These are phyloP conservation scores for Pantelozetes paolii DNA, from an alignment of 2,888 invertebrate genomes.

Conservation along the genomic window DNA sequence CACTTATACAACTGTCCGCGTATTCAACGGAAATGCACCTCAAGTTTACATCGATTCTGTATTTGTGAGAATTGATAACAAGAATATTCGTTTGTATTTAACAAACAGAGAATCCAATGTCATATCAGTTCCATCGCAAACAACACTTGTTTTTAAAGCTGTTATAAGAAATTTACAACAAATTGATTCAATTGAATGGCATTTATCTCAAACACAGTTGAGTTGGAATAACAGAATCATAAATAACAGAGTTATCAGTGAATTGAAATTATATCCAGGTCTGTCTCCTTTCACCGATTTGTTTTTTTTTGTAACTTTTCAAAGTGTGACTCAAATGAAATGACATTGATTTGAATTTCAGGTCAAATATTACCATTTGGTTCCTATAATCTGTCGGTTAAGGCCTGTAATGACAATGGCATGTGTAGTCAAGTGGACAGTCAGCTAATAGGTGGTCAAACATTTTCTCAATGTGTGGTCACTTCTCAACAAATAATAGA, in stretches of 20 bases:
- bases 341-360: neutral
- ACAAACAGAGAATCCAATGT: neutral
- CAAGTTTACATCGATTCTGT: neutral
- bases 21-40: neutral
- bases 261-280: constrained; percentile 1
- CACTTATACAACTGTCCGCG: neutral
- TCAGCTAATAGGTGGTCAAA: neutral
- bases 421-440: neutral
- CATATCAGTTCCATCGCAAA: neutral
- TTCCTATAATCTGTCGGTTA: neutral
- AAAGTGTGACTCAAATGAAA: too few species aligned
- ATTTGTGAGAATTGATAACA: neutral
- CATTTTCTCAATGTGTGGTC: neutral
- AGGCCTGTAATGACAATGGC: neutral
- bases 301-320: neutral
- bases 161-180: neutral
- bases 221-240: neutral
- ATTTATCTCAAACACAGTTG: neutral
- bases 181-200: constrained; percentile 9
- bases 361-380: constrained; percentile 5
- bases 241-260: neutral
- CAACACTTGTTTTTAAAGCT: neutral
- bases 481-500: neutral
- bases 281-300: neutral
- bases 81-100: neutral